Conservation (phyloP, 2,888 invertebrate genomes). For the Luperina nickerlii region DNA sequence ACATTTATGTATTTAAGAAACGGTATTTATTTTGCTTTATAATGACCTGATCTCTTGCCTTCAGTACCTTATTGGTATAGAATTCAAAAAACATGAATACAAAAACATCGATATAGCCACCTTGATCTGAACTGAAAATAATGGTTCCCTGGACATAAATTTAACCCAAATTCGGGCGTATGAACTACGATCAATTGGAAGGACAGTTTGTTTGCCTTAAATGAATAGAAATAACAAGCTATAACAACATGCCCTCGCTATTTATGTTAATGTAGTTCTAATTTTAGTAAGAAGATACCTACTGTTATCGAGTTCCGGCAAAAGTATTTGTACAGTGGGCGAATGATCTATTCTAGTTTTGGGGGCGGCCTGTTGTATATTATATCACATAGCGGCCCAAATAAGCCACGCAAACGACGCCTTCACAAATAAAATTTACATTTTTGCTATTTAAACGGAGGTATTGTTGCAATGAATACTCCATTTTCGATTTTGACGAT, state of each 20-base stretch:
- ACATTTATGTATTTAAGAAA: neutral
- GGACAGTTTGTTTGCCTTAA: neutral
- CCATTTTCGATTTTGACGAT: conserved; percentile 83
- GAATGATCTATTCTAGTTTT: conserved; percentile 66
- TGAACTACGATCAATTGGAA: neutral
- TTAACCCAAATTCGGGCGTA: neutral
- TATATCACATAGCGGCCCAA: conserved; percentile 81
- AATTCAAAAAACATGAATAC: neutral
- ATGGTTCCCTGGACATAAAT: conserved; percentile 16
- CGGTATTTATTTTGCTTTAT: neutral
- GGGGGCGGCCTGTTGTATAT: conserved; percentile 76
- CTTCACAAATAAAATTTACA: conserved; percentile 86
- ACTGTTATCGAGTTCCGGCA: conserved; percentile 19
- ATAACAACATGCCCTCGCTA: conserved; percentile 19
- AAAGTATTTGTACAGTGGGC: conserved; percentile 58
- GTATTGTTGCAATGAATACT: conserved; percentile 85
- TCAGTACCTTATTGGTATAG: neutral
- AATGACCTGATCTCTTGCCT: neutral
- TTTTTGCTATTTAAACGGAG: conserved; percentile 81
- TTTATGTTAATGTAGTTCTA: conserved; percentile 26
- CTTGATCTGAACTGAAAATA: conserved; percentile 8
- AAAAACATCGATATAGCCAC: neutral
- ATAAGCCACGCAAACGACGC: conserved; percentile 82
- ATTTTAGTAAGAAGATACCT: conserved; percentile 26
- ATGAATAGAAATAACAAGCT: conserved; percentile 1